Percentiles rank a stretch among this genome's conserved stretches.
Evolutionary conservation across 2,113 vertebrate species (phyloP).

Genomic region (Trachemys scripta): DNA sequence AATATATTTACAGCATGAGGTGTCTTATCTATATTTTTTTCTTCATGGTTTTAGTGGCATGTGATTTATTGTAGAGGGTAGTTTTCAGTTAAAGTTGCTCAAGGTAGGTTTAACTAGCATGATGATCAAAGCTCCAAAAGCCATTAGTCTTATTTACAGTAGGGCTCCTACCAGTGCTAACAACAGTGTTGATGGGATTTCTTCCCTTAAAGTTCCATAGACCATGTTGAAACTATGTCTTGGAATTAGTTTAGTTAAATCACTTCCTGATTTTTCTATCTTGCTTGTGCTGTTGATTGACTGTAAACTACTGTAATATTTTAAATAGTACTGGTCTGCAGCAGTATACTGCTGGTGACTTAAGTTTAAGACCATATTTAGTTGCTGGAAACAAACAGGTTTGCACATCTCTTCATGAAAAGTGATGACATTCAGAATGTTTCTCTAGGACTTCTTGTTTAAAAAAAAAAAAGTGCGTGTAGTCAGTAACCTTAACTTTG

Average conservation of each 20-base stretch:
- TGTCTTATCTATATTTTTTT: neutral
- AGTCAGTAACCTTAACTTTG: neutral
- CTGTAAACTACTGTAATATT: neutral
- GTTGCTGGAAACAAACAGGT: neutral
- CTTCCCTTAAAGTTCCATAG: neutral
- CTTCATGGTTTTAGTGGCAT: constrained; percentile 17
- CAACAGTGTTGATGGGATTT: neutral
- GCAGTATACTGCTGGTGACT: neutral
- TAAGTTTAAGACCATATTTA: neutral
- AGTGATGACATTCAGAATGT: neutral
- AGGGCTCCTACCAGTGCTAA: neutral
- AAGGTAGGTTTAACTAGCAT: neutral
- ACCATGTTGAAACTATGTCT: fast-evolving
- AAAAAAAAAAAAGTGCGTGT: no score
- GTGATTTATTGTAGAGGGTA: neutral
- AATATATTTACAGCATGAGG: constrained; percentile 6
- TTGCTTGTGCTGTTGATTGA: neutral
- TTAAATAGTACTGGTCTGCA: neutral
- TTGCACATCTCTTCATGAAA: neutral
- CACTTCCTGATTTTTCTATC: neutral
- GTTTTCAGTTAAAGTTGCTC: neutral
- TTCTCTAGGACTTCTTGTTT: neutral
- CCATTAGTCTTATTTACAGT: neutral
- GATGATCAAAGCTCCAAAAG: neutral
- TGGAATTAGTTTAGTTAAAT: neutral